Conservation (phyloP, 2,888 invertebrate species). For the Colletes collaris region DNA sequence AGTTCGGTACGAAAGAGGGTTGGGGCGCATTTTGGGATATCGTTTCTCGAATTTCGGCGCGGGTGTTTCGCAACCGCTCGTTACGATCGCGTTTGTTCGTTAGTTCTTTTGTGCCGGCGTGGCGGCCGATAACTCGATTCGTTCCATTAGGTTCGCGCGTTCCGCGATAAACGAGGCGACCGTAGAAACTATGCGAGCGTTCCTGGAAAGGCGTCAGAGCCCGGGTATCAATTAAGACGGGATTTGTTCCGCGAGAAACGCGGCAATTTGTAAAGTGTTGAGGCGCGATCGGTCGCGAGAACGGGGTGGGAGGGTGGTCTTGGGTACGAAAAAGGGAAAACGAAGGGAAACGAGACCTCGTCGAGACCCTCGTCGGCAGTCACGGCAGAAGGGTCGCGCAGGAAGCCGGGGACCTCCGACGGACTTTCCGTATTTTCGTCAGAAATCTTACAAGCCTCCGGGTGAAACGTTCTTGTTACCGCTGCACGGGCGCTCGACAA, state of each 20-base stretch:
- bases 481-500: constrained; percentile 50
- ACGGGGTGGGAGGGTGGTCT: not conserved
- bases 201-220: constrained; percentile 27
- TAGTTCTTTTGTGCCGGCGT: constrained; percentile 1
- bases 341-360: constrained; percentile 32
- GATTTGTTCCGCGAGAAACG: constrained; percentile 65
- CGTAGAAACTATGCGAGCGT: constrained; percentile 9
- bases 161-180: constrained; percentile 17
- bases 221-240: constrained; percentile 66
- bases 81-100: constrained; percentile 18
- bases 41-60: constrained; percentile 7
- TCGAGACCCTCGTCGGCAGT: constrained; percentile 50
- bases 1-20: not conserved
- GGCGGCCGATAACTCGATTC: constrained; percentile 26
- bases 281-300: constrained; percentile 46
- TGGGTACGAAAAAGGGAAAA: constrained; percentile 26
- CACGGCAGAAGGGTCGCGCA: constrained; percentile 9
- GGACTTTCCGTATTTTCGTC: constrained; percentile 59
- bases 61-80: constrained; percentile 13
- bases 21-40: not conserved
- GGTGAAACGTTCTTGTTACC: constrained; percentile 49
- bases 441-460: constrained; percentile 64
- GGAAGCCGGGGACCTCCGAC: not conserved
- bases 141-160: constrained; percentile 24
- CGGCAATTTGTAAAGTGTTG: constrained; percentile 67